phyloP scores from a whole-genome alignment of 2,888 invertebrate genomes.

The Sarcophaga variegata region DNA sequence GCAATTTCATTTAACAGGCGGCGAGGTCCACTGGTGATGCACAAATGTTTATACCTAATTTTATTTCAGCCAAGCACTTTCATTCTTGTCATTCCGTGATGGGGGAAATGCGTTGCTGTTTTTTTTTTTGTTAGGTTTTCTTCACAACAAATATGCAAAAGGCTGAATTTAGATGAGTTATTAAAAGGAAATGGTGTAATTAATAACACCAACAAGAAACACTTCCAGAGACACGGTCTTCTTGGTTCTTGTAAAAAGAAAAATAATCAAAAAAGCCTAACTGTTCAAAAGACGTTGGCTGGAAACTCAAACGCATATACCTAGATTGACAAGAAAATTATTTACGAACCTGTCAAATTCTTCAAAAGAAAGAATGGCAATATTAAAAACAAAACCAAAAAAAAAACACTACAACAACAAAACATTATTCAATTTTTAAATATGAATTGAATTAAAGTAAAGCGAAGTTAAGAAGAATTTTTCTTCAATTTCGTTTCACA shows the following conservation, averaged over 20 bases:
- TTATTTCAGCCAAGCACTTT: too few relatives aligned
- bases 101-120: too few relatives aligned
- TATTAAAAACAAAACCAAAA: not conserved
- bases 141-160: too few relatives aligned
- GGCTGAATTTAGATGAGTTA: too few relatives aligned
- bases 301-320: not conserved
- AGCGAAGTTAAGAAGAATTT: not conserved
- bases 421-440: not conserved
- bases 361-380: not conserved
- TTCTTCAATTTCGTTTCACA: slow-evolving; percentile 4
- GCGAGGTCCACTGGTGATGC: too few relatives aligned
- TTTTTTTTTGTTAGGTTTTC: too few relatives aligned
- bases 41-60: too few relatives aligned
- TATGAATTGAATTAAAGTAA: slow-evolving; percentile 59
- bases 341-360: slow-evolving; percentile 50
- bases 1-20: too few relatives aligned
- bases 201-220: too few relatives aligned
- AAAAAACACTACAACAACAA: not conserved
- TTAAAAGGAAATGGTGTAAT: too few relatives aligned
- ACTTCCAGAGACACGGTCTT: not conserved
- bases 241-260: slow-evolving; percentile 15
- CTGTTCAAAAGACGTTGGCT: slow-evolving; percentile 13
- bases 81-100: too few relatives aligned
- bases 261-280: slow-evolving; percentile 13
- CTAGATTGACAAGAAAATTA: slow-evolving; percentile 31